Evolutionary conservation across 30 jellyfish, hydroid and myxozoan genomes (phyloP).

Genomic region (Pelagia noctiluca): DNA sequence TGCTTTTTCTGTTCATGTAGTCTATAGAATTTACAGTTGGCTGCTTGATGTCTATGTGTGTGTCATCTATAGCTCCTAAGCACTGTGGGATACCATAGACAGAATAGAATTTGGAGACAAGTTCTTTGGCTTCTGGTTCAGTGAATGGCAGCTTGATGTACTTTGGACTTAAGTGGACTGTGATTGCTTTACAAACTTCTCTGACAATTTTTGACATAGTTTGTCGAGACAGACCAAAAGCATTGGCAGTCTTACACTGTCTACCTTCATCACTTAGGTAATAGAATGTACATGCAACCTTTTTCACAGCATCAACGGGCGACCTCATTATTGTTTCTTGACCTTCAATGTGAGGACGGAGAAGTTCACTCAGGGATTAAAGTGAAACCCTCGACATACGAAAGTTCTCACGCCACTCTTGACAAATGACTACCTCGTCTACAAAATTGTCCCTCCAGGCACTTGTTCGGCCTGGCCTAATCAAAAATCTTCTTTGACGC

Average conservation of each 20-base stretch:
- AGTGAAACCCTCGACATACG: no score
- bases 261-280: slow-evolving; percentile 31
- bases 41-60: slow-evolving; percentile 18
- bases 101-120: slow-evolving; percentile 22
- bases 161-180: slow-evolving; percentile 18
- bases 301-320: slow-evolving; percentile 5
- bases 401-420: no score
- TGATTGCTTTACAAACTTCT: slow-evolving; percentile 6
- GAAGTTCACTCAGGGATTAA: no score
- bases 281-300: slow-evolving; percentile 19
- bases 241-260: slow-evolving; percentile 17
- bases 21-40: slow-evolving; percentile 8
- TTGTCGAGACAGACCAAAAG: no score
- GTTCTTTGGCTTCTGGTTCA: slow-evolving; percentile 20
- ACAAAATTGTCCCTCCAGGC: no score
- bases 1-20: slow-evolving; percentile 20
- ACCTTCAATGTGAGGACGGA: slow-evolving; percentile 17
- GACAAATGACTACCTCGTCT: no score
- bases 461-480: no score
- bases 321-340: slow-evolving; percentile 14
- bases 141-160: slow-evolving; percentile 18
- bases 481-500: no score
- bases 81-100: slow-evolving; percentile 22
- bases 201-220: slow-evolving; percentile 13
- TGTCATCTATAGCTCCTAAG: no score